These are phyloP conservation scores for Amblyteles armatorius DNA, from an alignment of 2,888 invertebrate species.

Conservation along the genomic window DNA sequence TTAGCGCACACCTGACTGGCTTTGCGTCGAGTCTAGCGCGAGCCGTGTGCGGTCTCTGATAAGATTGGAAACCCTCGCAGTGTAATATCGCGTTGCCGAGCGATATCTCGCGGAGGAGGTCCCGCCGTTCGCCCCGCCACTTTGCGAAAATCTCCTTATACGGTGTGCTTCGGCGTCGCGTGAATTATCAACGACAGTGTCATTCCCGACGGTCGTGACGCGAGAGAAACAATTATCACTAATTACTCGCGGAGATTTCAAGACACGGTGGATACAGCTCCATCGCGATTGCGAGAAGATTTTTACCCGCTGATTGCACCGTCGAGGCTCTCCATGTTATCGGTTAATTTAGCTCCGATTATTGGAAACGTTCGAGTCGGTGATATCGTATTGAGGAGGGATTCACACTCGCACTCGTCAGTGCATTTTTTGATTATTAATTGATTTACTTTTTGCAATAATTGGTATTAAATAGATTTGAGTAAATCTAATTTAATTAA, in stretches of 20 bases:
- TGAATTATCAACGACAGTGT: constrained; percentile 41
- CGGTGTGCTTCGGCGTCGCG: constrained; percentile 14
- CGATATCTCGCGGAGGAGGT: constrained; percentile 39
- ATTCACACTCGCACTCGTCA: not conserved
- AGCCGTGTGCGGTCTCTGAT: constrained; percentile 46
- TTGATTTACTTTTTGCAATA: not conserved
- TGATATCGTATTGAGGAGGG: not conserved
- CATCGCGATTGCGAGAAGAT: constrained; percentile 30
- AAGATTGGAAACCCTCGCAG: constrained; percentile 53
- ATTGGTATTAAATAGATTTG: not conserved
- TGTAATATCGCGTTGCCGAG: constrained; percentile 3
- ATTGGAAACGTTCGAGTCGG: not conserved
- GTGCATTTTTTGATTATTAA: not conserved
- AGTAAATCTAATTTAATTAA: not conserved
- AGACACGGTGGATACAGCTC: constrained; percentile 1
- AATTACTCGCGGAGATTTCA: constrained; percentile 37
- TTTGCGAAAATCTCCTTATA: constrained; percentile 39
- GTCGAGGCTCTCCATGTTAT: not conserved
- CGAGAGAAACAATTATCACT: constrained; percentile 42
- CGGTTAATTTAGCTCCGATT: not conserved
- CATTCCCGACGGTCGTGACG: constrained; percentile 20
- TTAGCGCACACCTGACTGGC: constrained; percentile 49
- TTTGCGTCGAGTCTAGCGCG: constrained; percentile 26
- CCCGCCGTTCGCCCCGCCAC: constrained; percentile 16
- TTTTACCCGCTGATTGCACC: not conserved